Conservation (phyloP, 30 jellyfish, hydroid and myxozoan genomes). For the Aurelia coerulea region DNA sequence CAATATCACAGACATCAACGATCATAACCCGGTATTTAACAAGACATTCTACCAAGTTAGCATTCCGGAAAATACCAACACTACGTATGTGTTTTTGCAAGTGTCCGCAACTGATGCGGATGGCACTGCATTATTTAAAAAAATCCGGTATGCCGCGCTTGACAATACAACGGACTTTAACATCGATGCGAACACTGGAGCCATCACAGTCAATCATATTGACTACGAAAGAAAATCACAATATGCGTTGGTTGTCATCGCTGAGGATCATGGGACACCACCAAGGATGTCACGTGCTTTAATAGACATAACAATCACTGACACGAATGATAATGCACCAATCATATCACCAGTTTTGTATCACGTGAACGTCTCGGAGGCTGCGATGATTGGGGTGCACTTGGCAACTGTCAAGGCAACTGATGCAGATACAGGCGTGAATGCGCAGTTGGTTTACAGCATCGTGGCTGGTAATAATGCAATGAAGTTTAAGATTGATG, state of each 20-base stretch:
- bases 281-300: conserved; percentile 58
- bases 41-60: conserved; percentile 48
- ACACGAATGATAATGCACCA: conserved; percentile 87
- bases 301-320: conserved; percentile 73
- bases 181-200: conserved; percentile 75
- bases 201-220: conserved; percentile 32
- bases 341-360: conserved; percentile 43
- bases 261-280: conserved; percentile 80
- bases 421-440: conserved; percentile 73
- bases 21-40: conserved; percentile 76
- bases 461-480: conserved; percentile 51
- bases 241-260: conserved; percentile 87
- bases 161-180: conserved; percentile 81
- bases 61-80: conserved; percentile 72
- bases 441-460: conserved; percentile 64
- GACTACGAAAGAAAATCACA: conserved; percentile 69
- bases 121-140: conserved; percentile 33
- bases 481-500: conserved; percentile 30
- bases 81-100: conserved; percentile 40
- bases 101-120: conserved; percentile 87
- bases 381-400: conserved; percentile 71
- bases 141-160: conserved; percentile 46
- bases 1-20: conserved; percentile 77
- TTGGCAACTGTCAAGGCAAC: conserved; percentile 72
- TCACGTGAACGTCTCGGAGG: conserved; percentile 82